phyloP scores from a whole-genome alignment of 2,113 vertebrate species.

The Cnemophilus loriae region DNA sequence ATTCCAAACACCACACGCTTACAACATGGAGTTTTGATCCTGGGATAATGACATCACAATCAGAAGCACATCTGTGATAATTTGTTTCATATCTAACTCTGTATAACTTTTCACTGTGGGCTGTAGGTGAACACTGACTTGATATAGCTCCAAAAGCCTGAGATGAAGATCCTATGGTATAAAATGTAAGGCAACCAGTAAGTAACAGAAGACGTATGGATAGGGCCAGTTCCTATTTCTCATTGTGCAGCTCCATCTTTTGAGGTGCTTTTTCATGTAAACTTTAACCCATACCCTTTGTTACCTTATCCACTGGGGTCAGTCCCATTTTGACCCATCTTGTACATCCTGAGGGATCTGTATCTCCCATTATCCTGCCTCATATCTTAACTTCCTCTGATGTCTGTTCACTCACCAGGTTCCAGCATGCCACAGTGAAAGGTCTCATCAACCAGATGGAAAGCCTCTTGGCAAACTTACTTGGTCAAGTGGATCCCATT shows the following conservation, averaged over 20 bases:
- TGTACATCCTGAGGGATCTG: background rate
- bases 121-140: background rate
- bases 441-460: background rate
- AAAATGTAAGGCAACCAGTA: background rate
- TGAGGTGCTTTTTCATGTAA: background rate
- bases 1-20: background rate
- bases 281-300: background rate
- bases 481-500: background rate
- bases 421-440: background rate
- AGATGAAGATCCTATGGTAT: background rate
- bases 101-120: background rate
- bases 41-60: background rate
- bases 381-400: background rate
- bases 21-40: background rate
- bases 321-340: background rate
- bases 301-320: background rate
- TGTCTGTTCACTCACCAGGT: accelerated
- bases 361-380: background rate
- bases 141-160: background rate
- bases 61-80: background rate
- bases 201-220: background rate
- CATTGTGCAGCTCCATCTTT: background rate
- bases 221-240: background rate
- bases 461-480: background rate
- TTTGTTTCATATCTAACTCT: background rate